Percentiles rank a stretch among this genome's conserved stretches.
Conservation (phyloP, 2,113 vertebrate genomes). For the Phycodurus eques region DNA sequence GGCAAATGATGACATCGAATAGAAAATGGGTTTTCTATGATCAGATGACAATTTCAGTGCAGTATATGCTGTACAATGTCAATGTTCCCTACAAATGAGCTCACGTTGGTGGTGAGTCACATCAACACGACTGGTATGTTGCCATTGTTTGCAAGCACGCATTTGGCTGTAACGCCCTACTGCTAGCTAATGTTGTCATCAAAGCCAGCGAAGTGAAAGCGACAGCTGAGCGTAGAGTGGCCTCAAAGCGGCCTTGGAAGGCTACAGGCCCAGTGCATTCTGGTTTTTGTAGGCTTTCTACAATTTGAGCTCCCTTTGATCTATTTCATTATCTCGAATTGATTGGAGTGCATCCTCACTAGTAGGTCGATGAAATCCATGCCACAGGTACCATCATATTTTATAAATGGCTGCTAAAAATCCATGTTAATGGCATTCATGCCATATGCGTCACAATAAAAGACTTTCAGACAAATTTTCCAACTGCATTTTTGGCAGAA, state of each 20-base stretch:
- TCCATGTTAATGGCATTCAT: conserved; percentile 1
- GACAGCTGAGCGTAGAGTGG: conserved; percentile 5
- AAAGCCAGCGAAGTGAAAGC: conserved; percentile 11
- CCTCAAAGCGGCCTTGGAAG: conserved; percentile 5
- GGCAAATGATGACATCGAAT: not conserved
- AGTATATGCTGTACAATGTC: not conserved
- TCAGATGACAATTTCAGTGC: not conserved
- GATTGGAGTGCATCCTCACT: not conserved
- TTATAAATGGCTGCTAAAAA: conserved; percentile 18
- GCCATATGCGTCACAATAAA: not conserved
- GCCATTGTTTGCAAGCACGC: conserved; percentile 2
- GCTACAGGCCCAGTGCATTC: not conserved
- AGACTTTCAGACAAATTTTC: conserved; percentile 6
- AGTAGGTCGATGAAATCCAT: not conserved
- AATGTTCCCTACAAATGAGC: not conserved
- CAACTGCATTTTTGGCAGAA: conserved; percentile 3
- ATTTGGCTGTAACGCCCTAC: not conserved
- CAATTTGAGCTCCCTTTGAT: not conserved
- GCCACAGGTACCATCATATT: conserved; percentile 14
- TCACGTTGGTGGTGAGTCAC: not conserved
- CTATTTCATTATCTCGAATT: not conserved
- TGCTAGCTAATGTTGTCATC: conserved; percentile 8
- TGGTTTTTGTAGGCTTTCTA: conserved; percentile 1
- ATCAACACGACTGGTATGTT: not conserved
- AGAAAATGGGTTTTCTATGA: not conserved